These are phyloP conservation scores for Allobates femoralis DNA, from an alignment of 2,797 vertebrate genomes.

Conservation along the genomic window DNA sequence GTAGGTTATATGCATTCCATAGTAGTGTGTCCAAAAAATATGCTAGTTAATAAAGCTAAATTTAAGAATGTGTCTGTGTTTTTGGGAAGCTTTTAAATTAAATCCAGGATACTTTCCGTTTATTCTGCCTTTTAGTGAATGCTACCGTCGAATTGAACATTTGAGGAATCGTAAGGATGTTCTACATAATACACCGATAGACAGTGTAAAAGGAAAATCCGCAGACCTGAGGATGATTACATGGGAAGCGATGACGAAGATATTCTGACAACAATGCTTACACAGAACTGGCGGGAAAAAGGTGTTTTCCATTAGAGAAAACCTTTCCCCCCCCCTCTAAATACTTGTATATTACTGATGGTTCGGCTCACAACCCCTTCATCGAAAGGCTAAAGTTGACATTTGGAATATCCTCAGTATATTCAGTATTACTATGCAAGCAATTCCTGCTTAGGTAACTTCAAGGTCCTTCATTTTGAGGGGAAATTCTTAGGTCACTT, in stretches of 20 bases:
- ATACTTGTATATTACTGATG: neutral
- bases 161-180: slow-evolving; percentile 87
- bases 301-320: slow-evolving; percentile 83
- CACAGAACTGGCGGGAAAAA: slow-evolving; percentile 94
- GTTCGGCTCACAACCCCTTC: neutral
- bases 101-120: slow-evolving; percentile 16
- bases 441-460: neutral
- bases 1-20: no score
- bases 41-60: no score
- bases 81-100: neutral
- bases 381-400: neutral
- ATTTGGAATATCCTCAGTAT: neutral
- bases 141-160: slow-evolving; percentile 89
- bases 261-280: slow-evolving; percentile 86
- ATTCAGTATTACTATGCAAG: neutral
- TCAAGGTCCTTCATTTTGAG: no score
- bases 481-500: no score
- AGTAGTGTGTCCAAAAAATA: no score
- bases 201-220: slow-evolving; percentile 69
- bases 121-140: slow-evolving; percentile 74
- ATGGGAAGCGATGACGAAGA: slow-evolving; percentile 85
- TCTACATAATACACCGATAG: slow-evolving; percentile 77
- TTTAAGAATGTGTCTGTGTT: neutral
- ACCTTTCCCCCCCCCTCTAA: neutral
- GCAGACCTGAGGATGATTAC: slow-evolving; percentile 77